Evolutionary conservation across 2,113 vertebrate genomes (phyloP), one percentile per base, ranked within the genome.

Genomic region (Archocentrus centrarchus): DNA sequence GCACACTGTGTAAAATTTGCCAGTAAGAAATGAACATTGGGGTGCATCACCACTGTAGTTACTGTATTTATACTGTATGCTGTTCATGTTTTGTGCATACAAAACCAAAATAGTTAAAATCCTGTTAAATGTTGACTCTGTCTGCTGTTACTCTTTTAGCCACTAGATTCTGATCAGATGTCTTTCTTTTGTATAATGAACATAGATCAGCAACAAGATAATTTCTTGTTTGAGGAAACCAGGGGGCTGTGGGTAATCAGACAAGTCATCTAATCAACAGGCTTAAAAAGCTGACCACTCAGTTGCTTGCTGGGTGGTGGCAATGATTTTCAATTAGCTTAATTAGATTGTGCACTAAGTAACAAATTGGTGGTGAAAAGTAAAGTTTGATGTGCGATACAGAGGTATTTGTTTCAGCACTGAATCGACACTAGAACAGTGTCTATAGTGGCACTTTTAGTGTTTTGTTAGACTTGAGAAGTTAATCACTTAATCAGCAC

Each of bases 321-420:
- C 44, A 11, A 8, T 73, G 44, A 73, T 53, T 73, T 73, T 73
- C 66, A 73, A 53, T 53, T 73, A 73, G 66, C 66, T 53, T 73
- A 73, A 73, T 73, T 53, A 73, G 20, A 73, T 6, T 70, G 66
- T 53, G 66, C 44, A 73, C 44, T 32, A 24, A 73, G 20, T 32
- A 73, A 73, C 44, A 73, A n/a, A 27, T 32, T 73, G 24, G 66
- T 32, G 44, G 17, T 73, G 7, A 32, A 32, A 10, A 73, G 24
- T 50, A 20, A 70, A 70, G 64, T 50, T 70, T 50, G 15, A 70
- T 10, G 1, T 70, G 41, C 4, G 22, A 68, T 18, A 50, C 64
- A 30, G 17, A 47, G 15, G 47, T 70, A 30, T 20, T 73, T n/a
- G 66, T 32, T 73, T 13, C 17, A 53, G 17, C 17, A 73, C 10